Conservation (phyloP, 2,113 vertebrate species). For the Clarias macrocephalus region DNA sequence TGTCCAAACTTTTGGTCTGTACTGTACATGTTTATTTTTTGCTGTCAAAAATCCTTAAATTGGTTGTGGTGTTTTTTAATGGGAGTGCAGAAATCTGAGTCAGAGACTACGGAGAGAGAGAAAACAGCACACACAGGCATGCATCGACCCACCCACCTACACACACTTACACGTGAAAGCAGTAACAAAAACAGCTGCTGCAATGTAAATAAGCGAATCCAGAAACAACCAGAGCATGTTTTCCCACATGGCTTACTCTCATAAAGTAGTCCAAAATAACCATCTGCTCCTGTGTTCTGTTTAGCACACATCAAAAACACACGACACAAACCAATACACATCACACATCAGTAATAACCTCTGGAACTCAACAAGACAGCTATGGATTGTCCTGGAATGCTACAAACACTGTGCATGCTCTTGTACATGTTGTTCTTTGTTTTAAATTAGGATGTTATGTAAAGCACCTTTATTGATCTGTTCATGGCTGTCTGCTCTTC, state of each 20-base stretch:
- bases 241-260: constrained; percentile 20
- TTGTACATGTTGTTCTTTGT: background rate
- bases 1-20: no score
- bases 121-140: background rate
- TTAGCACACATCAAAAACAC: constrained; percentile 7
- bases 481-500: constrained; percentile 28
- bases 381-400: background rate
- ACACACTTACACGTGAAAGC: background rate
- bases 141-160: background rate
- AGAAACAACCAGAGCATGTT: constrained; percentile 2
- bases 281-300: constrained; percentile 12
- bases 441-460: background rate
- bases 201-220: constrained; percentile 27
- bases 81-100: background rate
- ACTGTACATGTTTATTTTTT: background rate
- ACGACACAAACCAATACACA: background rate
- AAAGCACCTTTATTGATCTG: constrained; percentile 36
- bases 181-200: constrained; percentile 12
- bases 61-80: background rate
- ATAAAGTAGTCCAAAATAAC: constrained; percentile 9
- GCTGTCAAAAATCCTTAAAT: background rate
- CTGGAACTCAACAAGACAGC: background rate
- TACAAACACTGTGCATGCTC: background rate
- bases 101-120: background rate
- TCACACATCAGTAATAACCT: background rate